A percentile compares a stretch with the other conserved stretches of the same genome.
Evolutionary conservation across 2,888 invertebrate genomes (phyloP).

Genomic region (Ophion ellenae): DNA sequence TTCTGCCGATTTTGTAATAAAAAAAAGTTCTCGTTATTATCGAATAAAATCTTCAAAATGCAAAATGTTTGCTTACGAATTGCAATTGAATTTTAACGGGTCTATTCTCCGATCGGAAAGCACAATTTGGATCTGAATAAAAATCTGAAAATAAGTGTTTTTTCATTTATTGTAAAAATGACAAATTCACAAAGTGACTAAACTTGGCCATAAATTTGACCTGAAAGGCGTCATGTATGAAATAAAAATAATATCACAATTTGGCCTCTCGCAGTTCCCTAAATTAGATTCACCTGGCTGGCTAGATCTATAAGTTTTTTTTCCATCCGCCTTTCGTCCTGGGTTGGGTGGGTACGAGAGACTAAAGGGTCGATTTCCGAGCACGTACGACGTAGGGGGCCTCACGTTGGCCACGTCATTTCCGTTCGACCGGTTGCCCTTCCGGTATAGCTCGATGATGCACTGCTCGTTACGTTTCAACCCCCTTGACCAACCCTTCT

Average conservation of each 20-base stretch:
- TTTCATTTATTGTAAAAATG: neutral
- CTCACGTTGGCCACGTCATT: constrained; percentile 77
- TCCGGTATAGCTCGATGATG: constrained; percentile 65
- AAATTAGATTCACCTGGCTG: constrained; percentile 73
- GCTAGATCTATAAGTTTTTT: constrained; percentile 59
- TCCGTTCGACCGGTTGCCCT: constrained; percentile 73
- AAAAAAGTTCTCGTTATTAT: too few species aligned
- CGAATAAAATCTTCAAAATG: too few species aligned
- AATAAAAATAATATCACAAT: constrained; percentile 70
- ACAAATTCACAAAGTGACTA: neutral
- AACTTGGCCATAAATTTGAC: neutral
- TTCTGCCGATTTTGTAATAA: too few species aligned
- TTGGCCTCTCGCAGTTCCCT: constrained; percentile 70
- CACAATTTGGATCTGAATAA: too few species aligned
- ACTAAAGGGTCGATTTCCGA: constrained; percentile 76
- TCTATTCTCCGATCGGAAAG: too few species aligned
- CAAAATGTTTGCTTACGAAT: too few species aligned
- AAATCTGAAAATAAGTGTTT: too few species aligned
- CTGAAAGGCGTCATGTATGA: neutral
- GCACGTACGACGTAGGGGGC: constrained; percentile 74
- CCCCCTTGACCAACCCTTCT: constrained; percentile 39
- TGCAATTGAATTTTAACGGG: too few species aligned
- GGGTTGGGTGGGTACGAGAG: constrained; percentile 19
- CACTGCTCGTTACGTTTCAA: constrained; percentile 59
- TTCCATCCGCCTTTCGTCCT: constrained; percentile 40